Evolutionary conservation across 2,888 invertebrate genomes (phyloP).

Genomic region (Leucophenga montana): DNA sequence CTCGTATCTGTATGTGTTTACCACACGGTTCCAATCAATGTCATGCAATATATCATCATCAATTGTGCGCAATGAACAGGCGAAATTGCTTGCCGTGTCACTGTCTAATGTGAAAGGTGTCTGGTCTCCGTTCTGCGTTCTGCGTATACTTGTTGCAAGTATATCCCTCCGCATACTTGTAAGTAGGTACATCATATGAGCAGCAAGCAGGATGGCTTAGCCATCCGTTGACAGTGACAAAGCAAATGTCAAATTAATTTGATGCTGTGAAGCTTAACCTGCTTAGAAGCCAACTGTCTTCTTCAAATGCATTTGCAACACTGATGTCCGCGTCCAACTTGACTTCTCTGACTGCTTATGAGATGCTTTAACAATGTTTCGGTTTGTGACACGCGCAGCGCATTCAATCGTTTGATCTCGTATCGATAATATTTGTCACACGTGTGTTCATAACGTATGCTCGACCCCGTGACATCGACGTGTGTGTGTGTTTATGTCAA

Average conservation of each 20-base stretch:
- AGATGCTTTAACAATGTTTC: slow-evolving; percentile 10
- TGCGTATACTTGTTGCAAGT: slow-evolving; percentile 28
- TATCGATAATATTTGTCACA: slow-evolving; percentile 14
- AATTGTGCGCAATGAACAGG: slow-evolving; percentile 36
- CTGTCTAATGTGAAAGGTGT: slow-evolving; percentile 11
- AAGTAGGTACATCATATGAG: slow-evolving; percentile 16
- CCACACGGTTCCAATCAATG: slow-evolving; percentile 42
- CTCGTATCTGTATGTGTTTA: background rate
- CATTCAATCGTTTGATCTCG: slow-evolving; percentile 8
- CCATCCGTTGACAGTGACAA: slow-evolving; percentile 55
- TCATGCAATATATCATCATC: slow-evolving; percentile 48
- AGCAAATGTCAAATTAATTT: slow-evolving; percentile 66
- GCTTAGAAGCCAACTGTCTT: slow-evolving; percentile 40
- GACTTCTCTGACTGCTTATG: background rate
- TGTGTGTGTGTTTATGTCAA: slow-evolving; percentile 21
- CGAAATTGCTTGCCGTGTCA: slow-evolving; percentile 18
- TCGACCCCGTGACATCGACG: background rate
- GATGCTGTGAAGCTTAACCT: slow-evolving; percentile 55
- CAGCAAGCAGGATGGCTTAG: slow-evolving; percentile 17
- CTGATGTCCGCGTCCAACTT: too few species aligned
- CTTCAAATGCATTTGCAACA: background rate
- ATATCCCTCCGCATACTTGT: background rate
- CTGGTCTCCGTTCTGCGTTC: background rate
- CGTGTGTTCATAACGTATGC: background rate
- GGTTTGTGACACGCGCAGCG: background rate